phyloP scores from a whole-genome alignment of 2,113 vertebrate genomes.

The Grammomys dolichurus region DNA sequence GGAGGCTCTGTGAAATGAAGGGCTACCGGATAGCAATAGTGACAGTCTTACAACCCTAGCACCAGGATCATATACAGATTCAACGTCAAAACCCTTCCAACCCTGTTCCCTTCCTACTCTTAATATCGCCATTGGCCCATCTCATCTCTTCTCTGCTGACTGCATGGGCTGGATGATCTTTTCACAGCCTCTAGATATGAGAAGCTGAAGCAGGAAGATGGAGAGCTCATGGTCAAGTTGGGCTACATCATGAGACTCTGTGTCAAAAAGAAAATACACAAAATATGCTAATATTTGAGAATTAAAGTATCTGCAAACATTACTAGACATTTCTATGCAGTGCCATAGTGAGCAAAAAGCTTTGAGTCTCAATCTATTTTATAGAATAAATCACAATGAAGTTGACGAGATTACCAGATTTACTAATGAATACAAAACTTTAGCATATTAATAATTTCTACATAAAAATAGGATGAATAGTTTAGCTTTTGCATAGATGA shows the following conservation, averaged over 20 bases:
- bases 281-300: background rate
- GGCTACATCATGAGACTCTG: background rate
- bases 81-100: background rate
- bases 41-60: background rate
- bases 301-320: background rate
- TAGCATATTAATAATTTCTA: background rate
- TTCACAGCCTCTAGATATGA: no score
- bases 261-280: background rate
- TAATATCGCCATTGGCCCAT: background rate
- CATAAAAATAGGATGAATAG: background rate
- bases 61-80: background rate
- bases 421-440: background rate
- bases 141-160: background rate
- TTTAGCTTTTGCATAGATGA: background rate
- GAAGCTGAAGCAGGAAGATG: background rate
- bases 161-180: background rate
- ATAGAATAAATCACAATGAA: background rate
- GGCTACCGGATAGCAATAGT: background rate
- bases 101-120: background rate
- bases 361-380: background rate
- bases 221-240: background rate
- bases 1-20: background rate
- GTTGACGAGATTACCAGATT: background rate
- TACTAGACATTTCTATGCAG: no score
- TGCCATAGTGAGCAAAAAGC: background rate